Evolutionary conservation across 2,113 vertebrate species (phyloP).

Genomic region (Python bivittatus): DNA sequence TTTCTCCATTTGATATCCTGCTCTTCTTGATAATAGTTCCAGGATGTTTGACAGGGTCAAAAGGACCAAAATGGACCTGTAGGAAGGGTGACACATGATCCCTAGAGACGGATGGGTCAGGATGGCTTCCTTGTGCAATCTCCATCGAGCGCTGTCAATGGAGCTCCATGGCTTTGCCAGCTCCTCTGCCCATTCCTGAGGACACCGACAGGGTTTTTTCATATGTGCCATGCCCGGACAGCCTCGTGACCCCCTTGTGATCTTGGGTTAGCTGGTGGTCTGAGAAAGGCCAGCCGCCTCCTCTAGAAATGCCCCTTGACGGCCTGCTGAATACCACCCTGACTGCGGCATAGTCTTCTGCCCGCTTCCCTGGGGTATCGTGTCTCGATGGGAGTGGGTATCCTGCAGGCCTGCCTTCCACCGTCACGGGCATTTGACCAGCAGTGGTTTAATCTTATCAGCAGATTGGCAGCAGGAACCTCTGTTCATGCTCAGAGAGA

Average conservation of each 20-base stretch:
- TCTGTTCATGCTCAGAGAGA: not conserved
- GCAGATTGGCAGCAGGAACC: not conserved
- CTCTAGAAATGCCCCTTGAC: not conserved
- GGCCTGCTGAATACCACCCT: not conserved
- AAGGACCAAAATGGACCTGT: not conserved
- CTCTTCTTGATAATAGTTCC: not conserved
- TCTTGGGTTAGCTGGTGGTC: not conserved
- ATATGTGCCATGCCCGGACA: not conserved
- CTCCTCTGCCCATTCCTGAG: not conserved
- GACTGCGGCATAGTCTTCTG: not conserved
- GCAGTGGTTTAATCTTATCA: not conserved
- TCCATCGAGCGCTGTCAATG: not conserved
- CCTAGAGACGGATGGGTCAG: not conserved
- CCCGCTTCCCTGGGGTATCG: too few species aligned
- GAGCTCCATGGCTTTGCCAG: not conserved
- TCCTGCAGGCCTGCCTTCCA: too few species aligned
- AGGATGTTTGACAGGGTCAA: not conserved
- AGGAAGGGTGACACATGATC: not conserved
- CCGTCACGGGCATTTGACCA: not conserved
- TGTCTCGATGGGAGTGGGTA: not conserved
- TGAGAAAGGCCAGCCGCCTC: not conserved
- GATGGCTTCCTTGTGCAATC: not conserved
- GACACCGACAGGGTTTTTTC: not conserved
- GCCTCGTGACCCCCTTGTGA: not conserved
- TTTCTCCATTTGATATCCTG: not conserved